phyloP scores from a whole-genome alignment of 64 coral and sea anemone genomes.

The Stylophora pistillata region DNA sequence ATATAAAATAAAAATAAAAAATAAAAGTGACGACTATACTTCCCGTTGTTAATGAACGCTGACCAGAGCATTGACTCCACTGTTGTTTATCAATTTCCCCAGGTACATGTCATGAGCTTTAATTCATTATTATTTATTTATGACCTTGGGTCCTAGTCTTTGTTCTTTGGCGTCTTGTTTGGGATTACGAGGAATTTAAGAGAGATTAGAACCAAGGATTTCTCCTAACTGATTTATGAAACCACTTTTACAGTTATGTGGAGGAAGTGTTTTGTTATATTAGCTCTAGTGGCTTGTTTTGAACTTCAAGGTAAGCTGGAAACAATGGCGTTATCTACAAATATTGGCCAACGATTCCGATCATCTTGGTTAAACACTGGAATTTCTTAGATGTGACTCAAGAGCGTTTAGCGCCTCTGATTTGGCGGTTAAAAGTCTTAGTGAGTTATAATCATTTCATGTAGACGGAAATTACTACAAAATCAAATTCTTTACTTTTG shows the following conservation, averaged over 20 bases:
- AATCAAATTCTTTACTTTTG: background rate
- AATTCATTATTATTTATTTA: conserved; percentile 83
- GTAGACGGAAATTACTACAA: background rate
- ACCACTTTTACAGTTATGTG: conserved; percentile 40
- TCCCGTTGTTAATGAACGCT: background rate
- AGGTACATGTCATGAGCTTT: conserved; percentile 87
- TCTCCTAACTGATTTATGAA: conserved; percentile 27
- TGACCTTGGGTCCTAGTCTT: conserved; percentile 47
- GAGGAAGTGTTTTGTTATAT: conserved; percentile 17
- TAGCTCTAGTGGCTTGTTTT: conserved; percentile 42
- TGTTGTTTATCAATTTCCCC: conserved; percentile 82
- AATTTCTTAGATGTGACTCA: conserved; percentile 15
- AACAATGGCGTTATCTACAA: background rate
- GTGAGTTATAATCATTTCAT: background rate
- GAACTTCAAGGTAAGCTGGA: conserved; percentile 49
- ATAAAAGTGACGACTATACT: background rate
- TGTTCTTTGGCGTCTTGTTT: conserved; percentile 46
- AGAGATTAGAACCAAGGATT: conserved; percentile 28
- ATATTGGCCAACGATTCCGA: background rate
- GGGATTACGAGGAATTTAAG: conserved; percentile 23
- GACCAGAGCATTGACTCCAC: conserved; percentile 13
- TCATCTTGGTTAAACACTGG: background rate
- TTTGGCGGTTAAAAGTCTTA: background rate
- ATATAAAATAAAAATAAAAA: conserved; percentile 18
- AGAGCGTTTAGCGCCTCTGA: background rate